Percentiles rank a stretch among this genome's conserved stretches.
Conservation (phyloP, 2,888 invertebrate genomes). For the Allygus modestus region DNA sequence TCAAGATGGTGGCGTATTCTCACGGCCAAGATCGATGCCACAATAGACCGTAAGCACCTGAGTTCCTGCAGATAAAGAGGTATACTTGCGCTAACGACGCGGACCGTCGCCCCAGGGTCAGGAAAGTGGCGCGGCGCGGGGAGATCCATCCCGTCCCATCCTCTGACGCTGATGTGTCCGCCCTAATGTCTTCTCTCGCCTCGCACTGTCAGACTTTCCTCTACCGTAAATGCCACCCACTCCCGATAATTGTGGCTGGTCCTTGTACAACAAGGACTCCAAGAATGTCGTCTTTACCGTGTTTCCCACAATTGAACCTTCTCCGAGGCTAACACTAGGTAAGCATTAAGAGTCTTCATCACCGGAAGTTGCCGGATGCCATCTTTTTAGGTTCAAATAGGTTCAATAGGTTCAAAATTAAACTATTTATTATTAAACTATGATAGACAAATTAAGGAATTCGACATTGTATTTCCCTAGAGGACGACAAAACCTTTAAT, state of each 20-base stretch:
- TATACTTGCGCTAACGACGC: conserved; percentile 28
- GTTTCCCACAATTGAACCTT: not conserved
- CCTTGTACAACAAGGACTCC: conserved; percentile 19
- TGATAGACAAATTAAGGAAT: too few species aligned
- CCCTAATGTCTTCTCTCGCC: conserved; percentile 32
- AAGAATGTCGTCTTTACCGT: not conserved
- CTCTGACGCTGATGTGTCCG: conserved; percentile 15
- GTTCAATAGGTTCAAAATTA: too few species aligned
- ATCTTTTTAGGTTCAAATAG: too few species aligned
- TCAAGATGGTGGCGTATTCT: not conserved
- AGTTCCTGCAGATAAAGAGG: conserved; percentile 1
- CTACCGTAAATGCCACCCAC: conserved; percentile 18
- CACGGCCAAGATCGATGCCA: conserved; percentile 38
- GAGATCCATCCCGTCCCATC: not conserved
- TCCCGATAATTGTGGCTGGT: conserved; percentile 34
- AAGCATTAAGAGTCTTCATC: too few species aligned
- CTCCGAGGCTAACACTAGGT: too few species aligned
- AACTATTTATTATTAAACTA: too few species aligned
- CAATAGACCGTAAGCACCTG: conserved; percentile 1
- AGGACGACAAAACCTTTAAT: too few species aligned
- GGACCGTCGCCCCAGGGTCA: conserved; percentile 28
- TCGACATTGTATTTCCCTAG: too few species aligned
- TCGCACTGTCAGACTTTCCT: not conserved
- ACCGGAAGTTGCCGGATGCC: too few species aligned
- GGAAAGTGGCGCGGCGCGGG: conserved; percentile 40